A percentile compares a stretch with the other conserved stretches of the same genome.
phyloP scores from a whole-genome alignment of 2,888 invertebrate genomes.

The Cryptus viduatorius region DNA sequence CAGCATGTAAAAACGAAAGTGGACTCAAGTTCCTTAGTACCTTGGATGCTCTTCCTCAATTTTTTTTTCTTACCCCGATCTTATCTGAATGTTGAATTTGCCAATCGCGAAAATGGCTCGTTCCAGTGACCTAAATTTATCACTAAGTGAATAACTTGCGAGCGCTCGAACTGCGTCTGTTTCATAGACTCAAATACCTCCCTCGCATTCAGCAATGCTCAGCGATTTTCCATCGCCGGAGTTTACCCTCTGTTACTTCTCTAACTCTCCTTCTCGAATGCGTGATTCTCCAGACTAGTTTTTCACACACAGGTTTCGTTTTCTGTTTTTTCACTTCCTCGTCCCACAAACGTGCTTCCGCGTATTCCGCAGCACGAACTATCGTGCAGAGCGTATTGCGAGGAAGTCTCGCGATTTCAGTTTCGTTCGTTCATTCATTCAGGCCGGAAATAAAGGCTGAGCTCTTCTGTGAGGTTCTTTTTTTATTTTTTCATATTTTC shows the following conservation, averaged over 20 bases:
- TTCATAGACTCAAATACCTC: constrained; percentile 44
- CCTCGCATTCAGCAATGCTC: constrained; percentile 36
- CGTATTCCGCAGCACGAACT: constrained; percentile 50
- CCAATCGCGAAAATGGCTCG: neutral
- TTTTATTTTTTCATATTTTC: constrained; percentile 3
- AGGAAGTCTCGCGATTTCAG: constrained; percentile 38
- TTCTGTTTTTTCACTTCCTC: constrained; percentile 26
- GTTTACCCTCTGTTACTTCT: constrained; percentile 21
- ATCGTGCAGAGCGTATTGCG: constrained; percentile 24
- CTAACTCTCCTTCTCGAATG: neutral
- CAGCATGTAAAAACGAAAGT: constrained; percentile 50
- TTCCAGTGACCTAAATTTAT: constrained; percentile 42
- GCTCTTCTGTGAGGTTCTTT: constrained; percentile 28
- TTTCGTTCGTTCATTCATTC: constrained; percentile 26
- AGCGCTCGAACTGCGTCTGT: constrained; percentile 23
- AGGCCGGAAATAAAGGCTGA: constrained; percentile 46
- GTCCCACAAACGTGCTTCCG: constrained; percentile 44
- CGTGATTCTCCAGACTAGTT: constrained; percentile 49
- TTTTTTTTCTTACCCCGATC: neutral
- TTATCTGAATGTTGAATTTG: constrained; percentile 12
- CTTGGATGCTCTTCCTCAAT: neutral
- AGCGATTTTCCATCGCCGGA: constrained; percentile 48
- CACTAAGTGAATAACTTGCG: constrained; percentile 35
- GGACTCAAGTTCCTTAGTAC: constrained; percentile 26
- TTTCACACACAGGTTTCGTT: constrained; percentile 61